Conservation (phyloP, 2,888 invertebrate genomes). For the Eupithecia tripunctaria region DNA sequence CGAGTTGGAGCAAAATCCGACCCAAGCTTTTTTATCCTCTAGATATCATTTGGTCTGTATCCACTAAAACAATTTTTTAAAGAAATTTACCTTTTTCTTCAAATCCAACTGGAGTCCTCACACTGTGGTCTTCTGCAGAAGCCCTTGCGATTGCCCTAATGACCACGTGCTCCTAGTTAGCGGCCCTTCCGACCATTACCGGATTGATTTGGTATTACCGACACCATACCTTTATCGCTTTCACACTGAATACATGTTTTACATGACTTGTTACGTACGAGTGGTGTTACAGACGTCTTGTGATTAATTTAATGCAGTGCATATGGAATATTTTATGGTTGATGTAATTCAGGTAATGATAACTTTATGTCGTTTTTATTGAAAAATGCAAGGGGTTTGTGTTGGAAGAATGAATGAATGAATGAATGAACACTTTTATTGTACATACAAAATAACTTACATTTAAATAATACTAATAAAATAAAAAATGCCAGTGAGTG, state of each 20-base stretch:
- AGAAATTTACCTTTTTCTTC: neutral
- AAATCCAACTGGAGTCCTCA: neutral
- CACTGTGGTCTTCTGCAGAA: conserved; percentile 47
- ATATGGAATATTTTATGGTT: neutral
- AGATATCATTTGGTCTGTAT: too few species aligned
- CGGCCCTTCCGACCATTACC: conserved; percentile 70
- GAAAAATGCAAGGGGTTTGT: too few species aligned
- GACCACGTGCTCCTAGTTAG: conserved; percentile 81
- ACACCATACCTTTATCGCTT: conserved; percentile 69
- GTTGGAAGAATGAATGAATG: too few species aligned
- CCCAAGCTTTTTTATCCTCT: too few species aligned
- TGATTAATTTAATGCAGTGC: conserved; percentile 11
- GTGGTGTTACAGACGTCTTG: conserved; percentile 10
- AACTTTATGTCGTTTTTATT: too few species aligned
- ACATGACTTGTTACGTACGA: conserved; percentile 8
- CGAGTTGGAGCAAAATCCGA: too few species aligned
- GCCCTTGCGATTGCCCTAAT: conserved; percentile 76
- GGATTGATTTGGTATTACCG: conserved; percentile 71
- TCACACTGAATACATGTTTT: conserved; percentile 73
- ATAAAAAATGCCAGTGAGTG: too few species aligned
- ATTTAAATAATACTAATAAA: too few species aligned
- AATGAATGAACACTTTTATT: too few species aligned
- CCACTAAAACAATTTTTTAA: too few species aligned
- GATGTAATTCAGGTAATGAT: too few species aligned
- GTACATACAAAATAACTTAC: too few species aligned